Evolutionary conservation across 2,888 invertebrate genomes (phyloP).

Genomic region (Dryomyza anilis): DNA sequence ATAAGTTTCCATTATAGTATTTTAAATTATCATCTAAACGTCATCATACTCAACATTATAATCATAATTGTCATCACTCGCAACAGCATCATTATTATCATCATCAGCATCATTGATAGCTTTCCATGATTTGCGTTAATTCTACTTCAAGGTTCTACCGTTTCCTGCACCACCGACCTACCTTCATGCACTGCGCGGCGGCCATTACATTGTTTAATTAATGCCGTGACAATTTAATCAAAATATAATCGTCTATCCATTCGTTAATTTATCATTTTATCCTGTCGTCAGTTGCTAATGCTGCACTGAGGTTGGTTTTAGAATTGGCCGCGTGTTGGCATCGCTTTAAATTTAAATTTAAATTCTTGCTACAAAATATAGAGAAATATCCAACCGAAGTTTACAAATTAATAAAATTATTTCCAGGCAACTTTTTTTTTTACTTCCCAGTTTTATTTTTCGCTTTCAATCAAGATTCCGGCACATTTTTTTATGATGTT

Average conservation of each 20-base stretch:
- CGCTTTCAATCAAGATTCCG: too few species aligned
- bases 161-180: background rate
- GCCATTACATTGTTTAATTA: background rate
- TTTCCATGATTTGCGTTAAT: background rate
- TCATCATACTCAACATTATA: too few species aligned
- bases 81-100: background rate
- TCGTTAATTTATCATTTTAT: slow-evolving; percentile 8
- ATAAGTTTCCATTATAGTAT: too few species aligned
- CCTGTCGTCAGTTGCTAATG: slow-evolving; percentile 6
- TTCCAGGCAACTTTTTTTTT: too few species aligned
- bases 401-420: too few species aligned
- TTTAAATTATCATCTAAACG: too few species aligned
- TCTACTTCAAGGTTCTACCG: background rate
- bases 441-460: background rate
- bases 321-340: too few species aligned
- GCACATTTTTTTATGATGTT: background rate
- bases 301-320: too few species aligned
- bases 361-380: too few species aligned
- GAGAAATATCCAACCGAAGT: too few species aligned
- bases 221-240: background rate
- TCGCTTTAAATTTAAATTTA: background rate
- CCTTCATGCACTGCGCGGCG: background rate
- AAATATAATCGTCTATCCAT: background rate
- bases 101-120: background rate
- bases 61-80: too few species aligned